Conservation (phyloP, 2,113 vertebrate genomes). For the Stegostoma tigrinum region DNA sequence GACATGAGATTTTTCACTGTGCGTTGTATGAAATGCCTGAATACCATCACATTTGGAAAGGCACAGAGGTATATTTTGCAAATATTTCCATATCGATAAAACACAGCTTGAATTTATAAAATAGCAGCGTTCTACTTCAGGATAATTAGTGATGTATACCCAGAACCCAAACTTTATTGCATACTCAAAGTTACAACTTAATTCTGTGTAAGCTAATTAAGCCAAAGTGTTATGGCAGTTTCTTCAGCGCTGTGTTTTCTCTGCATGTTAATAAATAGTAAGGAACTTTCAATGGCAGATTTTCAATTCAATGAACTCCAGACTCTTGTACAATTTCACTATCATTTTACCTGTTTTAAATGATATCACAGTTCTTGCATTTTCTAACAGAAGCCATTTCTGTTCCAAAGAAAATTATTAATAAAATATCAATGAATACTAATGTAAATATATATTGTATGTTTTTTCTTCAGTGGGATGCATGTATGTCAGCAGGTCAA, state of each 20-base stretch:
- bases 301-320: not conserved
- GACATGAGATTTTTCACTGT: not conserved
- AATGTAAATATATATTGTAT: not conserved
- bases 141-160: constrained; percentile 6
- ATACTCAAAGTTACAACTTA: not conserved
- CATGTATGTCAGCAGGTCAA: not conserved
- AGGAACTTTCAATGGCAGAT: not conserved
- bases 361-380: not conserved
- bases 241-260: constrained; percentile 2
- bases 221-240: constrained; percentile 14
- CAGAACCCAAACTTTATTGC: constrained; percentile 12
- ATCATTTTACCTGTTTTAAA: not conserved
- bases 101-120: not conserved
- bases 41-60: not conserved
- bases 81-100: not conserved
- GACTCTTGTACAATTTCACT: not conserved
- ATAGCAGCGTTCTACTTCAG: not conserved
- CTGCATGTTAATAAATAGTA: not conserved
- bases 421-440: not conserved
- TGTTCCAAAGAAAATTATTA: not conserved
- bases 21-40: not conserved
- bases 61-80: not conserved
- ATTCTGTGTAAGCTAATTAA: constrained; percentile 29
- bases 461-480: not conserved
- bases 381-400: not conserved